Evolutionary conservation across 2,797 vertebrate genomes (phyloP), one percentile per base, ranked within the genome.

Genomic region (Buphagus erythrorhynchus): DNA sequence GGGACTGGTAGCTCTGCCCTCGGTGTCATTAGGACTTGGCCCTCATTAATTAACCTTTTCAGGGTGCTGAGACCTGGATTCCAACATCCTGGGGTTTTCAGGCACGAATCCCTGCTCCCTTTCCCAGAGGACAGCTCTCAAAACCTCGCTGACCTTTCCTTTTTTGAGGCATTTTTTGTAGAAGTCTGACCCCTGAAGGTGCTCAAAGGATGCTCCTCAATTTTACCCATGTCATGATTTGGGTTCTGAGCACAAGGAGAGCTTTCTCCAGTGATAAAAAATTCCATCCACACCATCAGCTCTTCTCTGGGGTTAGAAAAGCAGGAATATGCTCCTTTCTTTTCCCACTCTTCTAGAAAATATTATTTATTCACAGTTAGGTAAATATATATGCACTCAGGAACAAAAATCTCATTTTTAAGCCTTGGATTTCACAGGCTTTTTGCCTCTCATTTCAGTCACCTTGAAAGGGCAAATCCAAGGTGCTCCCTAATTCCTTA

Each of bases 101-200:
- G 8, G 13, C 33, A 52, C 38, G 45, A 40, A 61, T 38, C 38
- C 38, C 76, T 58, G 17, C 29, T 31, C 7, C 13, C 2, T 0
- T 2, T 33, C 38, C 38, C 29, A 6, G 61, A 87, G 43, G 13
- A 14, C 13, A 40, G 11, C 6, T 33, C 35, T 62, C 55, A 52
- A 49, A 77, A 14, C 13, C 16, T 3, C 1, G 0, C 28, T 25
- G 28, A 21, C 3, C 14, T 80, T n/a, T 17, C 8, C 3, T 8
- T 52, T 26, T 36, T 26, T 2, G 45, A 52, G 42, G 10, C 17
- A 25, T 40, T 31, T 31, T 52, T 57, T 33, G 72, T 16, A 35
- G 6, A 66, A 72, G 29, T 11, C 48, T 46, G 48, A 51, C 6
- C 54, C 71, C 38, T 74, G 15, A 59, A 81, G 36, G 52, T 18